These are phyloP conservation scores for Idaea straminata DNA, from an alignment of 2,888 invertebrate genomes.

Conservation along the genomic window DNA sequence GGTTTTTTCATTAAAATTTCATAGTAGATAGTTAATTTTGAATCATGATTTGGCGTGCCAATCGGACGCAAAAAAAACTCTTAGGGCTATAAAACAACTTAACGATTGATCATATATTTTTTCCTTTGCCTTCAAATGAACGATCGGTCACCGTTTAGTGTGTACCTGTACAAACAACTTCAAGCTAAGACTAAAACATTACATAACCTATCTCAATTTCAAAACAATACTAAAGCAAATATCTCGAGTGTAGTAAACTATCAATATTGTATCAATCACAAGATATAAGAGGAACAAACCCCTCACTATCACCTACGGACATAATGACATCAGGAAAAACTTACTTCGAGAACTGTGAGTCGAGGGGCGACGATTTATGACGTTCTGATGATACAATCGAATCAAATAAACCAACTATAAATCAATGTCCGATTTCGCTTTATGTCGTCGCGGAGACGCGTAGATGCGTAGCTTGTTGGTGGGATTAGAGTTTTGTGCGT, in stretches of 20 bases:
- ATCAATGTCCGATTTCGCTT: slow-evolving; percentile 68
- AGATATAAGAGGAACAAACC: slow-evolving; percentile 23
- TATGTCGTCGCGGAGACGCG: not conserved
- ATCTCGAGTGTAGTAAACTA: not conserved
- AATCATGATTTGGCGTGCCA: too few relatives aligned
- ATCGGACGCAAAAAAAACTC: too few relatives aligned
- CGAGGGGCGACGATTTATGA: slow-evolving; percentile 66
- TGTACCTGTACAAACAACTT: not conserved
- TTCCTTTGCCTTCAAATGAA: too few relatives aligned
- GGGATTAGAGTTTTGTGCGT: not conserved
- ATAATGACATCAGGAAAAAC: slow-evolving; percentile 72
- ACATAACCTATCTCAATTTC: not conserved
- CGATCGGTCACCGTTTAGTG: not conserved
- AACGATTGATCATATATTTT: too few relatives aligned
- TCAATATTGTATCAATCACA: slow-evolving; percentile 24
- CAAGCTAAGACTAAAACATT: not conserved
- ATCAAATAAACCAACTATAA: slow-evolving; percentile 77
- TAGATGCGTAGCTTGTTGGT: not conserved
- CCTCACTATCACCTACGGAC: slow-evolving; percentile 67
- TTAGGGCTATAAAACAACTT: too few relatives aligned
- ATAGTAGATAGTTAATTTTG: too few relatives aligned
- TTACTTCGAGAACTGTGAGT: slow-evolving; percentile 26
- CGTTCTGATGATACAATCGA: slow-evolving; percentile 78
- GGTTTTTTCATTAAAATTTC: too few relatives aligned
- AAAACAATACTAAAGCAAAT: slow-evolving; percentile 20